Base-by-base conservation (phyloP, 2,888 invertebrate species). In the Dryococelus australis region DNA sequence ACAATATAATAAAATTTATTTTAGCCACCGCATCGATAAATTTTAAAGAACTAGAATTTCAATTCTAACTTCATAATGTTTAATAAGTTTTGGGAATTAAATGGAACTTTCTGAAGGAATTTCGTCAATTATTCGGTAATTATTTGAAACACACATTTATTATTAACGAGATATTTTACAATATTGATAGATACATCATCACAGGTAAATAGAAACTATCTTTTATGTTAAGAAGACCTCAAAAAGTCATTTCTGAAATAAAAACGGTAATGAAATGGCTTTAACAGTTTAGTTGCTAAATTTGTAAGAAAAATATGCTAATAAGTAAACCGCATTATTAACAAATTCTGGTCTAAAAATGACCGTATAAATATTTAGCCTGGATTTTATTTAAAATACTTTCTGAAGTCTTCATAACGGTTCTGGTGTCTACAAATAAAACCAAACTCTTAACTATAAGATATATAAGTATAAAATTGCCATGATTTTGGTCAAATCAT, bases 401-500 rank as follows among this genome's bases (percentile, higher is more conserved):
- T 65, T 65, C 24, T 65, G 65, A 65, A 65, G n/a, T 65, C n/a
- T 20, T 20, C n/a, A 65, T 65, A 65, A 16, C 65, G 8, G 8
- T 65, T 9, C 10, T 20, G 16, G 10, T 65, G 20, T 65, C 65
- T 65, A 65, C 16, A n/a, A 65, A 65, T n/a, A 65, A n/a, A 65
- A 65, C 65, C 6, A n/a, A 65, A 1, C 20, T 65, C 0, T 65
- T 65, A 20, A 65, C 65, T 65, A 65, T 20, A 65, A 65, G n/a
- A 24, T 65, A 65, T 65, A 65, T 65, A n/a, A 65, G 8, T 65
- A 65, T 65, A 65, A 16, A n/a, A 20, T 16, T 65, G 6, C n/a
- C 65, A 65, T 20, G n/a, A 65, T 65, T 65, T 65, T 65, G 65
- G 65, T 65, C 65, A 65, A 65, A 65, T 65, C 65, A 65, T 24